Evolutionary conservation across 2,888 invertebrate species (phyloP).

Genomic region (Drosophila mulleri): DNA sequence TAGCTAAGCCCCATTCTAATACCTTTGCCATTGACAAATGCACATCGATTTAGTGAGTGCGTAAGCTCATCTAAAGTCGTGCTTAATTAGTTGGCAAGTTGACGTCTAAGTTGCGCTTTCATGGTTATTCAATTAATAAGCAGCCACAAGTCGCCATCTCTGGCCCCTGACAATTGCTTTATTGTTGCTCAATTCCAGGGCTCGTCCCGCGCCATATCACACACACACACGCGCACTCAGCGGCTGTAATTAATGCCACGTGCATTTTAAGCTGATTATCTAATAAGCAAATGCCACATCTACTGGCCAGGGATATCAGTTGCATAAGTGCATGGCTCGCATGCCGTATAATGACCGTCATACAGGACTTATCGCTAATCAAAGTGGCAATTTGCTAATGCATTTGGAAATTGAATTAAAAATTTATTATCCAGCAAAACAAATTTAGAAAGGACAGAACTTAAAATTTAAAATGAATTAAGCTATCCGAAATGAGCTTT

Average conservation of each 20-base stretch:
- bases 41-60: neutral
- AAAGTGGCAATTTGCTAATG: conserved; percentile 5
- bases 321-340: conserved; percentile 6
- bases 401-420: neutral
- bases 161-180: conserved; percentile 34
- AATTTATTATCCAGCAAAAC: neutral
- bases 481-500: neutral
- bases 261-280: conserved; percentile 52
- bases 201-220: neutral
- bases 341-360: neutral
- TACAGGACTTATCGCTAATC: conserved; percentile 7
- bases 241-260: conserved; percentile 58
- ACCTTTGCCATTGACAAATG: neutral
- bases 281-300: conserved; percentile 46
- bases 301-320: conserved; percentile 21
- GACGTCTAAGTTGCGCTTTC: neutral
- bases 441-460: too few relatives aligned
- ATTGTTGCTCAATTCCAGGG: conserved; percentile 52
- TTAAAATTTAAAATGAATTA: neutral
- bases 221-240: conserved; percentile 42
- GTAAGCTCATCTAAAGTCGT: conserved; percentile 38
- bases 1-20: neutral
- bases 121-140: conserved; percentile 15
- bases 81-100: conserved; percentile 32
- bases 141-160: neutral